These are phyloP conservation scores for Lamellibrachia columna DNA, from an alignment of 2,888 invertebrate species.

Conservation along the genomic window DNA sequence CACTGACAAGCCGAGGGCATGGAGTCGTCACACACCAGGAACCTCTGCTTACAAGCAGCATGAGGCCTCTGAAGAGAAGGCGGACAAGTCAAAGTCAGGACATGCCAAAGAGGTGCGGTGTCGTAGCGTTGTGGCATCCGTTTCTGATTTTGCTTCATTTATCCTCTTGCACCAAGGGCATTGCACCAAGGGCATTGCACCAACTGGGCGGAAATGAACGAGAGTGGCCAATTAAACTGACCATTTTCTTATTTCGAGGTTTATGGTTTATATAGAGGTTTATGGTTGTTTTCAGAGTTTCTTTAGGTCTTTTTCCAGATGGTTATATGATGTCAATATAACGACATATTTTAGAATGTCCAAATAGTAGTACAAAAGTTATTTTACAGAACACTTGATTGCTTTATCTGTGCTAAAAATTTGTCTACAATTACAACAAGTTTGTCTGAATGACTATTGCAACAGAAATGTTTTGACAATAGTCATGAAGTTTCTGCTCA, in stretches of 20 bases:
- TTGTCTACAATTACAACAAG: too few relatives aligned
- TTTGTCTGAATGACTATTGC: too few relatives aligned
- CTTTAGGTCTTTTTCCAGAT: background rate
- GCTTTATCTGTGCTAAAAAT: too few relatives aligned
- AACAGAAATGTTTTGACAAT: background rate
- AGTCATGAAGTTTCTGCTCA: too few relatives aligned
- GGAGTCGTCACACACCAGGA: slow-evolving; percentile 90
- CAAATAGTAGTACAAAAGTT: background rate
- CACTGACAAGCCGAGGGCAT: slow-evolving; percentile 81
- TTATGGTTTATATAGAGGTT: too few relatives aligned
- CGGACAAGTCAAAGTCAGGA: background rate
- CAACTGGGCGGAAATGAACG: too few relatives aligned
- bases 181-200: too few relatives aligned
- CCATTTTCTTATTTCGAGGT: too few relatives aligned
- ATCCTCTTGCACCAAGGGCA: too few relatives aligned
- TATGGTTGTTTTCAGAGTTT: background rate
- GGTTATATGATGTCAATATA: background rate
- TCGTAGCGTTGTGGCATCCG: background rate
- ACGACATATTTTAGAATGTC: background rate
- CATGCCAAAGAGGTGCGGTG: background rate
- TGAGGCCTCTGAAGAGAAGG: background rate
- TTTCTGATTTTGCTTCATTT: too few relatives aligned
- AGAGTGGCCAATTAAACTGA: too few relatives aligned
- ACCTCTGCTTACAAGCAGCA: slow-evolving; percentile 71
- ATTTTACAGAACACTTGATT: background rate